Base-by-base conservation (phyloP, 2,888 invertebrate species). In the Agapetus fuscipes region DNA sequence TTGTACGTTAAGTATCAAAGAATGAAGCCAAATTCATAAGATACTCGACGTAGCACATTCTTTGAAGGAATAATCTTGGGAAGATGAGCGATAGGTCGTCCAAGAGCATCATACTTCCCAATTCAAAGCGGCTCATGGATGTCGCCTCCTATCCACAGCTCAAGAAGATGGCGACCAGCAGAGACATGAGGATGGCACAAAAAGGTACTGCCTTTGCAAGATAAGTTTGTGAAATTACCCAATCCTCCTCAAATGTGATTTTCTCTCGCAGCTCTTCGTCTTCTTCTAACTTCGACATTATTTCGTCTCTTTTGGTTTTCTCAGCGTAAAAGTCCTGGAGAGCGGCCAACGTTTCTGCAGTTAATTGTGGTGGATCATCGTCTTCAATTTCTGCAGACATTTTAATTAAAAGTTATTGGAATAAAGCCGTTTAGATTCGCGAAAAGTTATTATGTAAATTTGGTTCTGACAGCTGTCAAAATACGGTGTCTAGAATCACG, bases 271-370 rank as follows among this genome's bases (percentile, higher is more conserved):
- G 53, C 48, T 69, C 62, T 17, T 66, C 58, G 34, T 69, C 64
- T 25, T 64, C 64, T 17, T 66, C 66, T 1, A 66, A 52, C 41
- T 71, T 65, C 3, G 61, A 53, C 26, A 76, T 61, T 48, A 72
- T 68, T 44, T 70, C 71, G 51, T 79, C 74, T 29, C 74, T 62
- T 51, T 76, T 73, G 30, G 75, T 64, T 56, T 81, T 80, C 56
- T 88, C 86, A 3, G 60, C 54, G 29, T 86, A 78, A 64, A 89
- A 89, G 59, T 87, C 81, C 51, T 83, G 77, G 1, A 90, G 64
- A 1, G 83, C 84, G 36, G 74, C 71, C 46, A 86, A 72, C 1
- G 89, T 80, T 52, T 80, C 78, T 0, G 74, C 71, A 3, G 84
- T 81, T 33, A 89, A 64, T 30, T 70, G 57, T 0, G 80, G 76